phyloP scores from a whole-genome alignment of 2,888 invertebrate genomes.

The Heliconius ismenius region DNA sequence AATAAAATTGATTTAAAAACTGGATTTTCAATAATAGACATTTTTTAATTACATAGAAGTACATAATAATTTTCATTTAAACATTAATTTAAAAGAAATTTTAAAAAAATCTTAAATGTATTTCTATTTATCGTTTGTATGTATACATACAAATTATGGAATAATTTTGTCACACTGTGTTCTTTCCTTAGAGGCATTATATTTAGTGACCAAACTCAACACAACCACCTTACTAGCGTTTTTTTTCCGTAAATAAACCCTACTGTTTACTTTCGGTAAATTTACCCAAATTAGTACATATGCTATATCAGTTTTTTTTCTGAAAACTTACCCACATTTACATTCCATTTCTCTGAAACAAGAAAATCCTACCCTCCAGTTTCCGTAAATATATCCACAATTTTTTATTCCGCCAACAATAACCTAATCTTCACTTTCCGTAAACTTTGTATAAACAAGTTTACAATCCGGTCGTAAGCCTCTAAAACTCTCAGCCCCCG shows the following conservation, averaged over 20 bases:
- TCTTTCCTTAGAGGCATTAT: not conserved
- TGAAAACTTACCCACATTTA: not conserved
- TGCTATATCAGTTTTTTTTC: not conserved
- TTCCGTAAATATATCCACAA: not conserved
- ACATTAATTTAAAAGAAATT: not conserved
- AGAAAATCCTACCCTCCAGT: no score
- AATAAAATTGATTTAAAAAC: no score
- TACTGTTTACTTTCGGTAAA: not conserved
- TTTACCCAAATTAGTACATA: not conserved
- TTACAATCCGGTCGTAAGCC: slow-evolving; percentile 82
- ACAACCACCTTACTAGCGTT: not conserved
- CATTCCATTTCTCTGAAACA: not conserved
- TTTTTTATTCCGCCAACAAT: not conserved
- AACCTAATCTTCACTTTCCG: slow-evolving; percentile 34
- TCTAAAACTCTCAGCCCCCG: slow-evolving; percentile 84
- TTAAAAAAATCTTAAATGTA: not conserved
- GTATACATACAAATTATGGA: not conserved
- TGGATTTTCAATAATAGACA: no score
- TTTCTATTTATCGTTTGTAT: not conserved
- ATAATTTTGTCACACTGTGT: not conserved
- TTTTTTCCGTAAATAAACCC: not conserved
- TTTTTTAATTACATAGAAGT: no score
- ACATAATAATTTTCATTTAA: not conserved
- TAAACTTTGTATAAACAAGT: slow-evolving; percentile 57
- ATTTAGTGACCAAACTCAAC: not conserved